Percentiles rank a stretch among this genome's conserved stretches.
Evolutionary conservation across 2,797 vertebrate genomes (phyloP).

Genomic region (Aulostomus chinensis): DNA sequence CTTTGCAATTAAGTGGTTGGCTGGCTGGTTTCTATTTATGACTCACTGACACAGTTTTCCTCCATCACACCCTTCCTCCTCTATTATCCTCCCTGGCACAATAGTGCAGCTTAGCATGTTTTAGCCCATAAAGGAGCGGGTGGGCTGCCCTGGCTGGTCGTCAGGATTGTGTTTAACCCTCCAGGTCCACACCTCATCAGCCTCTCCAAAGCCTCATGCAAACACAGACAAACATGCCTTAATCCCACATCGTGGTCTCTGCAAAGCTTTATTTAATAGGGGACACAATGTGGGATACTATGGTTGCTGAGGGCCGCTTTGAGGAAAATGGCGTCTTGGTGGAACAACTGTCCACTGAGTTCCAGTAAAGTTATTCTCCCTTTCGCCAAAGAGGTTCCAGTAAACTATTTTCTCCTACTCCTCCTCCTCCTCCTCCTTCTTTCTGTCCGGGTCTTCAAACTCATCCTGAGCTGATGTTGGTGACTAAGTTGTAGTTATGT

Average conservation of each 20-base stretch:
- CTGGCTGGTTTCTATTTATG: conserved; percentile 49
- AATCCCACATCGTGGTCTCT: conserved; percentile 50
- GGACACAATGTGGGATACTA: conserved; percentile 36
- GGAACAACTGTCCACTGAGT: conserved; percentile 61
- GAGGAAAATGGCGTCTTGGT: conserved; percentile 31
- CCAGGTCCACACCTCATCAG: conserved; percentile 64
- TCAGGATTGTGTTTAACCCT: conserved; percentile 47
- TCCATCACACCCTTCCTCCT: conserved; percentile 67
- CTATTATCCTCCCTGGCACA: conserved; percentile 67
- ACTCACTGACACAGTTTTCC: conserved; percentile 65
- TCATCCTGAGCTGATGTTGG: conserved; percentile 63
- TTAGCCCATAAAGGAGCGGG: conserved; percentile 64
- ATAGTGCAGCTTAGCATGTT: conserved; percentile 48
- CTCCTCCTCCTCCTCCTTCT: conserved; percentile 27
- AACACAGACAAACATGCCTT: conserved; percentile 37
- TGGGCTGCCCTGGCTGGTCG: conserved; percentile 51
- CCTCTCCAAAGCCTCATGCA: conserved; percentile 36
- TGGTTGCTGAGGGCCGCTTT: conserved; percentile 21
- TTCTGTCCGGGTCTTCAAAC: conserved; percentile 33
- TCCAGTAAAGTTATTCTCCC: conserved; percentile 63
- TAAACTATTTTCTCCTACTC: conserved; percentile 56
- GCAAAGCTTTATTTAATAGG: conserved; percentile 18
- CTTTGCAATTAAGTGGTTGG: conserved; percentile 19
- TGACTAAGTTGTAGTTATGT: conserved; percentile 68
- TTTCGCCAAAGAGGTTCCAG: conserved; percentile 67